Conservation (phyloP, 1,140 invertebrate genomes). For the Berghia stephanieae region DNA sequence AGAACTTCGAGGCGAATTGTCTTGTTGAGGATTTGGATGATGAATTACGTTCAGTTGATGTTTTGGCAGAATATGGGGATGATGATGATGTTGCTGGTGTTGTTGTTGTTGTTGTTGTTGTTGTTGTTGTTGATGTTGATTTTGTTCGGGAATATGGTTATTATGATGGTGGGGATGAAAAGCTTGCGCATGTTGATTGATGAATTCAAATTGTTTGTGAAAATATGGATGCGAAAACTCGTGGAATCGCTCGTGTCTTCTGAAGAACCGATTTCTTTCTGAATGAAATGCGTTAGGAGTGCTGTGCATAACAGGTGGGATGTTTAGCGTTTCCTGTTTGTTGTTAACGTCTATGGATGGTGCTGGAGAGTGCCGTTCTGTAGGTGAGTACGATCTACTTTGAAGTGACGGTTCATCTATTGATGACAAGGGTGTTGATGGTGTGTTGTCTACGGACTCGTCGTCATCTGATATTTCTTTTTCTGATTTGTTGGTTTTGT, state of each 20-base stretch:
- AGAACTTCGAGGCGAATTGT: too few species aligned
- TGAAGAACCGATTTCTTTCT: background rate
- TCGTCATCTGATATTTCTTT: background rate
- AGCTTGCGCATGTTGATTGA: background rate
- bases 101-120: background rate
- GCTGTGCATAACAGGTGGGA: constrained; percentile 22
- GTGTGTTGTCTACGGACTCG: background rate
- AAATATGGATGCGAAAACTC: constrained; percentile 18
- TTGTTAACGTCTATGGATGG: too few species aligned
- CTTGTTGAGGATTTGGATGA: too few species aligned
- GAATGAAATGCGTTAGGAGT: background rate
- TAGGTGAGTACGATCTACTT: background rate
- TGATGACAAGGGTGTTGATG: background rate
- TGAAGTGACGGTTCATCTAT: background rate
- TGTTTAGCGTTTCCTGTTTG: too few species aligned
- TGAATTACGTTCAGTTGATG: background rate
- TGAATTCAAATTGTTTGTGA: background rate
- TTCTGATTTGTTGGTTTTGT: background rate
- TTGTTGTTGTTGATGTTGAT: background rate
- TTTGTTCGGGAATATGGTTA: background rate
- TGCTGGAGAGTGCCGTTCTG: background rate
- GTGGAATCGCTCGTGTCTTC: background rate
- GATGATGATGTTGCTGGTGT: background rate
- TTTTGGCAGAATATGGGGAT: background rate
- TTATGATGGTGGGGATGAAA: background rate